These are phyloP conservation scores for Oedothorax gibbosus DNA, from an alignment of 1,140 invertebrate species.

Conservation along the genomic window DNA sequence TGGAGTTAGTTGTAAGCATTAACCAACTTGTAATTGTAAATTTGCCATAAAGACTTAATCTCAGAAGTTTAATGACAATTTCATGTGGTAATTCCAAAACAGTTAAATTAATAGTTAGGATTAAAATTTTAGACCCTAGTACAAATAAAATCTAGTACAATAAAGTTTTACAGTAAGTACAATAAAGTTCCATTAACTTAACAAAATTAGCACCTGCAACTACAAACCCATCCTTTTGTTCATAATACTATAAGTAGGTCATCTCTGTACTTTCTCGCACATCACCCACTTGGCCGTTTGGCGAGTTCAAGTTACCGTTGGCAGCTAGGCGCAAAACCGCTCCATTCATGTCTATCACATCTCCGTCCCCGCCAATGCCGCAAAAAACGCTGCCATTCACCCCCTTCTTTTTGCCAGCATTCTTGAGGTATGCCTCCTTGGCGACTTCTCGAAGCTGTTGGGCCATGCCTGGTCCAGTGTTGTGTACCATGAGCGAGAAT, in stretches of 20 bases:
- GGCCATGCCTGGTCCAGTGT: constrained; percentile 58
- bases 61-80: too few species aligned
- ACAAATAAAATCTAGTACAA: too few species aligned
- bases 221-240: not conserved
- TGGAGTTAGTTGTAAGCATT: too few species aligned
- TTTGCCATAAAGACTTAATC: too few species aligned
- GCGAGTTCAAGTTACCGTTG: not conserved
- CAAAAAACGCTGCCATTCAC: constrained; percentile 2
- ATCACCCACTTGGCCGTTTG: constrained; percentile 2
- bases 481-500: constrained; percentile 66
- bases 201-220: not conserved
- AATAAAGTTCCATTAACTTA: too few species aligned
- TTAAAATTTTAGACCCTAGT: too few species aligned
- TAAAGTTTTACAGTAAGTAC: too few species aligned
- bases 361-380: constrained; percentile 25
- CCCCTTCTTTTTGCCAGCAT: not conserved
- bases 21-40: too few species aligned
- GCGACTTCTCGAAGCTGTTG: constrained; percentile 44
- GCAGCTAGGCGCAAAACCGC: not conserved
- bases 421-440: constrained; percentile 21
- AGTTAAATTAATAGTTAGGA: too few species aligned
- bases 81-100: too few species aligned
- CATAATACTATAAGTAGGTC: constrained; percentile 40
- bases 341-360: constrained; percentile 44
- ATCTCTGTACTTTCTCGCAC: constrained; percentile 46